Percentiles rank a stretch among this genome's conserved stretches.
Conservation (phyloP, 2,797 vertebrate genomes). For the Halcyon smyrnensis region DNA sequence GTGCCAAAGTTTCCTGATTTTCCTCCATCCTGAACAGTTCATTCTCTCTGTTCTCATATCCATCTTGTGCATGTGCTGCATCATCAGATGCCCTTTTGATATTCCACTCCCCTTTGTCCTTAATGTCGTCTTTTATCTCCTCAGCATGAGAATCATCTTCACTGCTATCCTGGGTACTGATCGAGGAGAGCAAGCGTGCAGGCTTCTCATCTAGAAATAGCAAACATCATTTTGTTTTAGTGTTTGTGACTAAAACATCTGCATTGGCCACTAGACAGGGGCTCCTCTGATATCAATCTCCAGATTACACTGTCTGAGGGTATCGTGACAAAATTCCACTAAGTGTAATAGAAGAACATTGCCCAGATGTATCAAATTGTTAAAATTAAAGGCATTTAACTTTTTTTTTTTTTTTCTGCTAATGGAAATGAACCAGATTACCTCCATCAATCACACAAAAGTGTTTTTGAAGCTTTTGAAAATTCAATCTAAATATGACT, state of each 20-base stretch:
- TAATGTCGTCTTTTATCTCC: not conserved
- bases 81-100: not conserved
- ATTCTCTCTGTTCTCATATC: not conserved
- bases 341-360: not conserved
- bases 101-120: not conserved
- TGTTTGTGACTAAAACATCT: not conserved
- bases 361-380: not conserved
- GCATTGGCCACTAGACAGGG: not conserved
- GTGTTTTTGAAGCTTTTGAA: no score
- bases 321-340: not conserved
- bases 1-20: not conserved
- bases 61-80: not conserved
- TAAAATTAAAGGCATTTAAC: not conserved
- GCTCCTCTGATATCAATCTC: not conserved
- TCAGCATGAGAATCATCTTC: constrained; percentile 58
- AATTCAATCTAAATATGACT: not conserved
- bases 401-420: not conserved
- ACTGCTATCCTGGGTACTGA: constrained; percentile 74
- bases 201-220: constrained; percentile 61
- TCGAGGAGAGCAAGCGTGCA: constrained; percentile 67
- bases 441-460: not conserved
- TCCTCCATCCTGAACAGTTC: not conserved
- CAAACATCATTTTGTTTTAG: constrained; percentile 22
- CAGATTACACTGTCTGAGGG: not conserved
- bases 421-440: not conserved